Evolutionary conservation across 2,888 invertebrate species (phyloP).

Genomic region (Cryptus armator): DNA sequence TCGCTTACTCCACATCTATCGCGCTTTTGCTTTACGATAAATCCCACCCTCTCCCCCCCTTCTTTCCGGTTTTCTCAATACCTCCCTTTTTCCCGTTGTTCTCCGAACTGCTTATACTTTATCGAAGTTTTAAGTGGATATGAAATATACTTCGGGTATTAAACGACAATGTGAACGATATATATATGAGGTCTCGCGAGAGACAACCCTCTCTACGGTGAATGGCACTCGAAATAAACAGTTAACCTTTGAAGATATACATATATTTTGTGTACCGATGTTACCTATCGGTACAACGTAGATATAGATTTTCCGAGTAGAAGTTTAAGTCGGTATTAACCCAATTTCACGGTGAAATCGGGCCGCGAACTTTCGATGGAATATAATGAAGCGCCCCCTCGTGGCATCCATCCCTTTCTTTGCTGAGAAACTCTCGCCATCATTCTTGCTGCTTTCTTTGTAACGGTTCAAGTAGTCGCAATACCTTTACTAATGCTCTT

Average conservation of each 20-base stretch:
- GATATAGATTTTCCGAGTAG: constrained; percentile 54
- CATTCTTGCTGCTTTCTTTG: background rate
- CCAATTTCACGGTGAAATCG: constrained; percentile 59
- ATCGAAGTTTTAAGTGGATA: background rate
- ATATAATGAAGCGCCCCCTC: constrained; percentile 53
- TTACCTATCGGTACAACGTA: background rate
- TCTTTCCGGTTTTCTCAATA: constrained; percentile 32
- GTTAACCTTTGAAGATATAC: background rate
- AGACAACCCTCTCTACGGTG: background rate
- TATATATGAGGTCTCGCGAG: background rate
- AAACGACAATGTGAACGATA: background rate
- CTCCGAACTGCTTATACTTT: too few species aligned
- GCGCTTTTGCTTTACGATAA: constrained; percentile 9
- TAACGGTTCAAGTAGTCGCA: background rate
- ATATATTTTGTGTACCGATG: background rate
- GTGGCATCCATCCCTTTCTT: constrained; percentile 13
- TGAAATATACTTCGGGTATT: background rate
- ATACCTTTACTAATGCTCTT: background rate
- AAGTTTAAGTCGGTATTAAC: constrained; percentile 68
- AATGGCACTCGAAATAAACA: background rate
- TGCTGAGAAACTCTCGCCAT: constrained; percentile 4
- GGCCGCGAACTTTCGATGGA: constrained; percentile 54
- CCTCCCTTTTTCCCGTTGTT: background rate
- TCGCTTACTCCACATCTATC: constrained; percentile 40
- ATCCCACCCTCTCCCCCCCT: background rate